Evolutionary conservation across 1,140 invertebrate genomes (phyloP), one percentile per base, ranked within the genome.

Genomic region (Drosophila virilis): DNA sequence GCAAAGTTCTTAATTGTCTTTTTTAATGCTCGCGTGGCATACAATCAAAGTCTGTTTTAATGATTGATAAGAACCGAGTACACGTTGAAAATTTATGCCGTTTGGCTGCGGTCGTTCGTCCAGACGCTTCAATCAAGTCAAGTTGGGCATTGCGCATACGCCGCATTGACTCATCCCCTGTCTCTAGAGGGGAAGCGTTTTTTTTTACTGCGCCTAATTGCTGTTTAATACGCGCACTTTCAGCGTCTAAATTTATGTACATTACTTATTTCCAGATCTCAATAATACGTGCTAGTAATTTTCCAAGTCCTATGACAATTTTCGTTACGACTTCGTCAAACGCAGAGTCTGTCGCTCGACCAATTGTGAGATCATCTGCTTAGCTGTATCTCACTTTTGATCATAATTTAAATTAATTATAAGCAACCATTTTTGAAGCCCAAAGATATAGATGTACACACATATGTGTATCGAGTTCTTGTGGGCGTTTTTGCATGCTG

Each of bases 361-460:
- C 80, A 85, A 88, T 88, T 88, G 73, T 85, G 79, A 82, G 73
- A 86, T 86, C 83, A 88, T 81, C 65, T 75, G 58, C 43, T 8
- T 43, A 52, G 69, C 62, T 67, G 61, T 71, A 67, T 64, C 84
- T 80, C 69, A 57, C 66, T 33, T 48, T 5, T 60, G 65, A 70
- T 65, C 59, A 65, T 67, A 77, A 83, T 83, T 88, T 77, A 74
- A 83, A 86, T 88, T 77, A 86, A 88, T 86, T 88, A 88, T 82
- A 73, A 69, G 43, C 69, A 59, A 52, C 6, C 17, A 64, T 45
- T 59, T 77, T 43, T 54, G 5, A 28, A 28, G 22, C 22, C 22
- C 54, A 46, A n/a, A 65, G 22, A 32, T n/a, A 57, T 57, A 54
- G 51, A 15, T 38, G 57, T 46, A 42, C 17, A 28, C 15, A 38